Base-by-base conservation (phyloP, 2,113 vertebrate species). In the Emydura subglobosa region DNA sequence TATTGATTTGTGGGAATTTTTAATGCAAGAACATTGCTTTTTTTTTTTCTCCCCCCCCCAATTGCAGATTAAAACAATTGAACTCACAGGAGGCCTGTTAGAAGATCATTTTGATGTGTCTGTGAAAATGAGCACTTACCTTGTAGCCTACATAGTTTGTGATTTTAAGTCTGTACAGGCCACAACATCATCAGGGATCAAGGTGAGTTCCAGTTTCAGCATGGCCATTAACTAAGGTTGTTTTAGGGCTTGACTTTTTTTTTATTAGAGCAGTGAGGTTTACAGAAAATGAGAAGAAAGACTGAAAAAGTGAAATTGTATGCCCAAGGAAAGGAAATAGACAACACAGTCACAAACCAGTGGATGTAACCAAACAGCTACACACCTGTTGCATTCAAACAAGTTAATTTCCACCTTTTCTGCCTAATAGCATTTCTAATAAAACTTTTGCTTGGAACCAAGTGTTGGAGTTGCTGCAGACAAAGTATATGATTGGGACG, bases 81-180 rank as follows among this genome's bases (percentile, higher is more conserved):
- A 95, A 85, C 90, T 97, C 79, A 86, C 87, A 87, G 93, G 72
- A 61, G 92, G 92, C 12, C 86, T 97, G 47, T 61, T 93, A 57
- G 94, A 97, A 94, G 88, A 96, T 61, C 85, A 97, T n/a, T 96
- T 96, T 87, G 84, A 91, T 86, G 79, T 79, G n/a, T 96, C 92
- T 68, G 81, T 96, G 31, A 97, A 90, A 92, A 96, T 96, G 92
- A 97, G 95, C 79, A 95, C 90, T 1, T 95, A 94, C 47, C 82
- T 97, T 11, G 92, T 95, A 88, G 96, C 94, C 25, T 96, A 87
- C 34, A 86, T 94, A 83, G 74, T 95, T 53, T 96, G 95, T 87
- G 93, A 97, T 80, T 98, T 97, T 88, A 92, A 21, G 11, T 95
- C 85, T 74, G 61, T 93, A 31, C 95, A 74, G 82, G 84, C 83